A percentile compares a stretch with the other conserved stretches of the same genome.
phyloP scores from a whole-genome alignment of 1,140 invertebrate genomes.

The Megalonaias nervosa region DNA sequence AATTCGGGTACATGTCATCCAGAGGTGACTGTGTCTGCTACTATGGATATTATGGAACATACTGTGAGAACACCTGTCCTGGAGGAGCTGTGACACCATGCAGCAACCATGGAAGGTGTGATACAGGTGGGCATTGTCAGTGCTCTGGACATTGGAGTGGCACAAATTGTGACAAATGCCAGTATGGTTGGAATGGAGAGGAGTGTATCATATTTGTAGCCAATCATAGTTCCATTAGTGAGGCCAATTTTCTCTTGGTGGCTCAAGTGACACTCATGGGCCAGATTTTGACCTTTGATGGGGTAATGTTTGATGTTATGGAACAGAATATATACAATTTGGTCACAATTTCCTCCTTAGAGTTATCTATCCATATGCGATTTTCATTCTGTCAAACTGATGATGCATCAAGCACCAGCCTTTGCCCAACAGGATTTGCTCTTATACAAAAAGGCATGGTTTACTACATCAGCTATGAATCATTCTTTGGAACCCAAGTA shows the following conservation, averaged over 20 bases:
- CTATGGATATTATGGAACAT: slow-evolving; percentile 44
- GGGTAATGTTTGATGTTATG: slow-evolving; percentile 34
- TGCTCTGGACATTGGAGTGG: slow-evolving; percentile 44
- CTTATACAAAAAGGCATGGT: slow-evolving; percentile 28
- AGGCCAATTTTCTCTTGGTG: slow-evolving; percentile 8
- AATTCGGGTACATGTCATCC: slow-evolving; percentile 34
- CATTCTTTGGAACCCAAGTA: slow-evolving; percentile 28
- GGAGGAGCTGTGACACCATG: slow-evolving; percentile 39
- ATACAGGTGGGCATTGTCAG: slow-evolving; percentile 36
- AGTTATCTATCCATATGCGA: slow-evolving; percentile 21
- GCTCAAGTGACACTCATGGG: slow-evolving; percentile 38
- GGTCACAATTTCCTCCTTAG: slow-evolving; percentile 8
- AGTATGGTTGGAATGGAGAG: slow-evolving; percentile 38
- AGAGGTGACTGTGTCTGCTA: slow-evolving; percentile 40
- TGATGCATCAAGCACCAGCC: neutral
- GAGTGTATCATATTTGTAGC: slow-evolving; percentile 42
- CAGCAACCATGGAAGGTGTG: slow-evolving; percentile 45
- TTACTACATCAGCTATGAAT: slow-evolving; percentile 30
- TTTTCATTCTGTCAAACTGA: slow-evolving; percentile 26
- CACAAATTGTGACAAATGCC: slow-evolving; percentile 35
- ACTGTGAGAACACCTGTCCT: slow-evolving; percentile 41
- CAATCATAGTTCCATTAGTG: slow-evolving; percentile 10
- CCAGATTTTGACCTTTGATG: slow-evolving; percentile 41
- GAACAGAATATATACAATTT: slow-evolving; percentile 28
- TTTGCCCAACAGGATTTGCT: slow-evolving; percentile 40